Percentiles rank a stretch among this genome's conserved stretches.
Conservation (phyloP, 1,140 invertebrate genomes). For the Aphelenchoides fujianensis region DNA sequence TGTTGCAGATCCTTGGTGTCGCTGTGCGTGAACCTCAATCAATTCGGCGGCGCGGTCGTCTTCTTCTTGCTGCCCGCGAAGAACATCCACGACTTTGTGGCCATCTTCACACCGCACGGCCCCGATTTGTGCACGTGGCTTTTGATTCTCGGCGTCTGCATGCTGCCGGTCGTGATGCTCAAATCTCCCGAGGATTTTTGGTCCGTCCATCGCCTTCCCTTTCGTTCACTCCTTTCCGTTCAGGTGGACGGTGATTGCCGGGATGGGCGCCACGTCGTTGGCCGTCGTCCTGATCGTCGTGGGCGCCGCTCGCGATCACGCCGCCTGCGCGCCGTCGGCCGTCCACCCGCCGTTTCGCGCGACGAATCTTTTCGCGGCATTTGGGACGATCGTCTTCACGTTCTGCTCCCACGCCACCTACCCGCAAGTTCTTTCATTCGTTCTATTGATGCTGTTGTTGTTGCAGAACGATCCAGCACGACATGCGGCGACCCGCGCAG, state of each 20-base stretch:
- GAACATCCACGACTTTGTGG: slow-evolving; percentile 65
- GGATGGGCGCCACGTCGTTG: slow-evolving; percentile 33
- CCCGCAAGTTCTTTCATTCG: slow-evolving; percentile 25
- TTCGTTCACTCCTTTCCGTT: slow-evolving; percentile 1
- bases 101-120: slow-evolving; percentile 64
- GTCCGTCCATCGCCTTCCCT: slow-evolving; percentile 60
- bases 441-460: background rate
- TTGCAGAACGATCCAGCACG: slow-evolving; percentile 43
- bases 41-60: slow-evolving; percentile 73
- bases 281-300: slow-evolving; percentile 55
- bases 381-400: slow-evolving; percentile 55
- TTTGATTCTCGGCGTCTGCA: slow-evolving; percentile 68
- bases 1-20: slow-evolving; percentile 55
- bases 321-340: slow-evolving; percentile 35
- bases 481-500: slow-evolving; percentile 46
- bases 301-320: slow-evolving; percentile 35
- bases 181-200: slow-evolving; percentile 74
- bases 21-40: slow-evolving; percentile 65
- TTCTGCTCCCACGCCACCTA: slow-evolving; percentile 61
- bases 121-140: slow-evolving; percentile 70
- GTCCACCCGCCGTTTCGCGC: slow-evolving; percentile 40
- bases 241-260: slow-evolving; percentile 44
- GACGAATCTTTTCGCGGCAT: slow-evolving; percentile 20
- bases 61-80: slow-evolving; percentile 72
- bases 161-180: slow-evolving; percentile 71